These are phyloP conservation scores for Apoda limacodes DNA, from an alignment of 2,888 invertebrate genomes.

Conservation along the genomic window DNA sequence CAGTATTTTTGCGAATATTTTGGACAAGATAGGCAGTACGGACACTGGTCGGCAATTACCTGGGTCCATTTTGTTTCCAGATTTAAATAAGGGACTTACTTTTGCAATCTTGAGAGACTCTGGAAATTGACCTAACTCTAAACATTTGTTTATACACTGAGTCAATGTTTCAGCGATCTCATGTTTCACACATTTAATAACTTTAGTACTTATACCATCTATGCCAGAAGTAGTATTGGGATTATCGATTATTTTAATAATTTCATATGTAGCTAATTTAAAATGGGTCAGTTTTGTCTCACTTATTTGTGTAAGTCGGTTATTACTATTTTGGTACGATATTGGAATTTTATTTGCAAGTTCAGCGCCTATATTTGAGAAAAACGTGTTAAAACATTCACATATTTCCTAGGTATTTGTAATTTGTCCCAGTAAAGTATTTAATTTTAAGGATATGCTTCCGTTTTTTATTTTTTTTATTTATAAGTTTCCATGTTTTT, in stretches of 20 bases:
- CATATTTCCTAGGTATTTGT: conserved; percentile 2
- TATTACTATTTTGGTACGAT: background rate
- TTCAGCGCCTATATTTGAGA: conserved; percentile 3
- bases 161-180: conserved; percentile 3
- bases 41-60: conserved; percentile 16
- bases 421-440: background rate
- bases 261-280: background rate
- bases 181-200: conserved; percentile 6
- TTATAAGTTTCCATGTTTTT: conserved; percentile 10
- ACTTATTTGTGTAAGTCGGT: too few species aligned
- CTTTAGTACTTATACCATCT: conserved; percentile 9
- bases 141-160: conserved; percentile 8
- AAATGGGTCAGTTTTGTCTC: background rate
- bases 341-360: background rate
- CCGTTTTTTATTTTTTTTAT: conserved; percentile 3
- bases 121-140: conserved; percentile 9
- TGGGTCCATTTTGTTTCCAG: conserved; percentile 13
- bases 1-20: conserved; percentile 1
- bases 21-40: conserved; percentile 7
- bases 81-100: conserved; percentile 18
- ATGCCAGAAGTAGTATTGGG: conserved; percentile 7
- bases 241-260: conserved; percentile 1
- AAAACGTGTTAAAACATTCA: conserved; percentile 5
- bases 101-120: conserved; percentile 17
- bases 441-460: conserved; percentile 1